Evolutionary conservation across 2,888 invertebrate genomes (phyloP), one percentile per base, ranked within the genome.

Genomic region (Leptinotarsa juncta): DNA sequence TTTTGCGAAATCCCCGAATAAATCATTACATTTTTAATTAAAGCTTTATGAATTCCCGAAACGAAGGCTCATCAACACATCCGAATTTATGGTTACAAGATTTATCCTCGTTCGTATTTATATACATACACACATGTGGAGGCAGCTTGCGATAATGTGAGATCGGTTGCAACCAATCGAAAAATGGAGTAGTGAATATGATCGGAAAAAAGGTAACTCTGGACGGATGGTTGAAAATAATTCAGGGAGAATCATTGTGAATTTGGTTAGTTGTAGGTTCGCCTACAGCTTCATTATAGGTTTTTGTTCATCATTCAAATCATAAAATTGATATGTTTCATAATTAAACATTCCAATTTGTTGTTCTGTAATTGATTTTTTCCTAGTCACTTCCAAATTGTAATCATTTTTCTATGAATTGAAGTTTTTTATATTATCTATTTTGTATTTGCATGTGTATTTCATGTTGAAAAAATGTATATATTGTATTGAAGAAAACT

Each of bases 71-170:
- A 82, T 82, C 82, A 82, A 79, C 81, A 82, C 80, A 76, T 74
- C 73, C 71, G 75, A 77, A 82, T 82, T 82, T 81, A 82, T 81
- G 72, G 82, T 76, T 69, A 69, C 69, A 75, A 62, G 62, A 62
- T 62, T 50, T 67, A 50, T 60, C 20, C 71, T 26, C 48, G 71
- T 42, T 67, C 68, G 65, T 74, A 71, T 74, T 70, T 74, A 74
- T 72, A 71, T 71, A 77, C 68, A 76, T 77, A 78, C 77, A 75
- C 79, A 78, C 76, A 75, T 71, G 60, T 53, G 51, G 81, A 79
- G 76, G 79, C 83, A 82, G 83, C 81, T 83, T 83, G 83, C 77
- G 81, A 83, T 83, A 83, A 84, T 82, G 81, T 79, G 79, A 80
- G 79, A 80, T 79, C 60, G 49, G 57, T 5, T 5, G 5, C 16